phyloP scores from a whole-genome alignment of 1,140 invertebrate genomes.

The Hypothenemus hampei region DNA sequence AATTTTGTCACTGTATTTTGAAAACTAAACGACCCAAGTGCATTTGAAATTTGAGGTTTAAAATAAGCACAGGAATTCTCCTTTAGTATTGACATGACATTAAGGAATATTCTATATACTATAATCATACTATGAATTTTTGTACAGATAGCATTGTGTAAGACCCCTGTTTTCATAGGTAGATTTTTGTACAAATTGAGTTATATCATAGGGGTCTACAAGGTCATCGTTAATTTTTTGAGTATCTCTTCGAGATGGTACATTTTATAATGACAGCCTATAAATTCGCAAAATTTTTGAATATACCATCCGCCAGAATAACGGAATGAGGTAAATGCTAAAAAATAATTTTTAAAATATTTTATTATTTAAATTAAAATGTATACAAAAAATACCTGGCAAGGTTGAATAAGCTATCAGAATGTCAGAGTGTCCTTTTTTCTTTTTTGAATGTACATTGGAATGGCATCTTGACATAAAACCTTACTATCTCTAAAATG shows the following conservation, averaged over 20 bases:
- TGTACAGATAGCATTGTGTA: slow-evolving; percentile 56
- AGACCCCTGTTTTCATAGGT: slow-evolving; percentile 54
- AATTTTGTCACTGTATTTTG: too few species aligned
- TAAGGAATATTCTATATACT: too few species aligned
- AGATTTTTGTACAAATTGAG: slow-evolving; percentile 53
- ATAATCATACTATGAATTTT: too few species aligned
- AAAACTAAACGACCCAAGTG: too few species aligned
- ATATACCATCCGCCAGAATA: slow-evolving; percentile 73
- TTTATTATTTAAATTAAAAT: background rate
- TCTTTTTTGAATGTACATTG: slow-evolving; percentile 4
- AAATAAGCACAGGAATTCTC: too few species aligned
- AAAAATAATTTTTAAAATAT: background rate
- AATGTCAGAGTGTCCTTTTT: slow-evolving; percentile 26
- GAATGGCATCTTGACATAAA: slow-evolving; percentile 12
- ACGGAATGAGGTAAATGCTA: slow-evolving; percentile 59
- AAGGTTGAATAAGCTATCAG: slow-evolving; percentile 33
- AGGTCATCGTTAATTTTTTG: slow-evolving; percentile 52
- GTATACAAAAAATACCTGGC: slow-evolving; percentile 24
- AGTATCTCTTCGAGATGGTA: slow-evolving; percentile 61
- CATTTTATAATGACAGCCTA: slow-evolving; percentile 60
- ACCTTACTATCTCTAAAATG: slow-evolving; percentile 18
- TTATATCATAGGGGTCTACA: slow-evolving; percentile 28
- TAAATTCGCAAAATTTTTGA: slow-evolving; percentile 65
- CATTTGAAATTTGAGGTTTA: too few species aligned
- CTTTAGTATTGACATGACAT: too few species aligned